Percentiles rank a stretch among this genome's conserved stretches.
phyloP scores from a whole-genome alignment of 2,113 vertebrate genomes.

The Galeopterus variegatus region DNA sequence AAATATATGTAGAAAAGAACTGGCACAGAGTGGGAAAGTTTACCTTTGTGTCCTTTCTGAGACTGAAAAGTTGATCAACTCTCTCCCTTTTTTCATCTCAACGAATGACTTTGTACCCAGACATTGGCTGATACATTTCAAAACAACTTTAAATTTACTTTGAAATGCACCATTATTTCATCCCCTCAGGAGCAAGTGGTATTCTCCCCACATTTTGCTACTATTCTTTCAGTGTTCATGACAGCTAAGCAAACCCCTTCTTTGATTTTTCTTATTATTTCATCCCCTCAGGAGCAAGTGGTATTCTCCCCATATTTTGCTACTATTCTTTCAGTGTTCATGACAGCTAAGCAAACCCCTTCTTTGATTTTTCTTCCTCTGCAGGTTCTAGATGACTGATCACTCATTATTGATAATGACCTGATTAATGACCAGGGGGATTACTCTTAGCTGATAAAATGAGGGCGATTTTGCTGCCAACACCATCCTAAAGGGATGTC shows the following conservation, averaged over 20 bases:
- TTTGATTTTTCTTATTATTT: slow-evolving; percentile 80
- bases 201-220: neutral
- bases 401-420: slow-evolving; percentile 78
- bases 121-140: slow-evolving; percentile 73
- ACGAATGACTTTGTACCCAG: slow-evolving; percentile 60
- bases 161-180: slow-evolving; percentile 67
- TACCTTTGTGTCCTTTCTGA: slow-evolving; percentile 53
- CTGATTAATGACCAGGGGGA: slow-evolving; percentile 63
- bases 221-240: slow-evolving; percentile 49
- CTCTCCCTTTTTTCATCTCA: slow-evolving; percentile 64
- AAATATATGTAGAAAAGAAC: neutral
- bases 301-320: neutral
- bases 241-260: slow-evolving; percentile 42
- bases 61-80: slow-evolving; percentile 51
- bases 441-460: slow-evolving; percentile 82
- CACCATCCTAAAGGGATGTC: slow-evolving; percentile 66
- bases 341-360: slow-evolving; percentile 28
- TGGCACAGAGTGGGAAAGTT: neutral
- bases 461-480: slow-evolving; percentile 75
- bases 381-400: slow-evolving; percentile 72
- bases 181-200: slow-evolving; percentile 10
- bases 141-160: slow-evolving; percentile 73
- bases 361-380: slow-evolving; percentile 78
- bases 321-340: slow-evolving; percentile 53
- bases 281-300: neutral